Evolutionary conservation across 2,888 invertebrate genomes (phyloP).

Genomic region (Eilema sororculum): DNA sequence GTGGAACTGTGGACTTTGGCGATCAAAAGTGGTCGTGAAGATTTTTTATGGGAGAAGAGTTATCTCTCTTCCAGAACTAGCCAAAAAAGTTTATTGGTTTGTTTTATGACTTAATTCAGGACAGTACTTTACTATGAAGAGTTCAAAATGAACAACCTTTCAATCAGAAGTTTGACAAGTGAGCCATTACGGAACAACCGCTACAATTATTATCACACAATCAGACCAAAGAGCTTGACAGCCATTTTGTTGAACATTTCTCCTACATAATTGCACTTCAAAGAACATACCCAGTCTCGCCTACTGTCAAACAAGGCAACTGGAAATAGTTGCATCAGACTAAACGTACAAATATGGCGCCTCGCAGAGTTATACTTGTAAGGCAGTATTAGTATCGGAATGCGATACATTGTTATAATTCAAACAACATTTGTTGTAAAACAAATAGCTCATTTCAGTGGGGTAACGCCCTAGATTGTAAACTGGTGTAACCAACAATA

Average conservation of each 20-base stretch:
- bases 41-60: neutral
- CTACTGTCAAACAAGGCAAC: constrained; percentile 43
- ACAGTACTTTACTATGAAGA: neutral
- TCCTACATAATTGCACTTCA: constrained; percentile 31
- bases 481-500: constrained; percentile 75
- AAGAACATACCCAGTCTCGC: constrained; percentile 40
- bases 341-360: constrained; percentile 42
- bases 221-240: neutral
- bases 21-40: neutral
- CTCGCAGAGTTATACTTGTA: constrained; percentile 33
- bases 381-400: constrained; percentile 59
- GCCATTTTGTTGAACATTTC: constrained; percentile 4
- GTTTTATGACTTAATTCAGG: neutral
- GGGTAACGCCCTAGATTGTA: constrained; percentile 83
- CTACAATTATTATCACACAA: constrained; percentile 4
- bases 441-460: constrained; percentile 78
- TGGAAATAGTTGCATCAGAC: constrained; percentile 49
- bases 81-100: neutral
- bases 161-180: neutral
- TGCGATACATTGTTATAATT: constrained; percentile 72
- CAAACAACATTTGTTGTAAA: constrained; percentile 76
- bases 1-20: neutral
- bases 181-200: neutral
- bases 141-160: neutral
- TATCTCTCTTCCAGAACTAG: neutral